Conservation (phyloP, 2,797 vertebrate genomes). For the Megalops cyprinoides region DNA sequence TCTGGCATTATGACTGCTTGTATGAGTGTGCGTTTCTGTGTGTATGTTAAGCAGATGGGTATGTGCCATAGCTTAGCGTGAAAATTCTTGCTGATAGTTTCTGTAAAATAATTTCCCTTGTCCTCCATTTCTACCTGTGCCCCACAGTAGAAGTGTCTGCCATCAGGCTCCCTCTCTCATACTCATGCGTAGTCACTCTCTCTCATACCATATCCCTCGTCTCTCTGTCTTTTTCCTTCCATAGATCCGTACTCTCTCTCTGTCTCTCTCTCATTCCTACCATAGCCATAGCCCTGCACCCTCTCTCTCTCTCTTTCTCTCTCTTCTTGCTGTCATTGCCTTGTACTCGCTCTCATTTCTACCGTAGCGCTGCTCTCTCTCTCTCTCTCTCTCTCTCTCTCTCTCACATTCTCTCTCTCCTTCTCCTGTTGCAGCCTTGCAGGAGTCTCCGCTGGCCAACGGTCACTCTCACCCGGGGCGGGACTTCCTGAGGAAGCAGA, state of each 20-base stretch:
- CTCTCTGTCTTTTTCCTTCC: background rate
- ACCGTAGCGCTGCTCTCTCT: constrained; percentile 36
- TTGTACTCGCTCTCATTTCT: too few species aligned
- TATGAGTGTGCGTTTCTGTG: background rate
- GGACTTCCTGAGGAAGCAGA: constrained; percentile 98
- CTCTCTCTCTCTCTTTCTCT: constrained; percentile 6
- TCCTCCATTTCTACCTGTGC: constrained; percentile 25
- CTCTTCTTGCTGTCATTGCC: too few species aligned
- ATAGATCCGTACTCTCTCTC: constrained; percentile 6
- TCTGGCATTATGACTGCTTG: background rate
- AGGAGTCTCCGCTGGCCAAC: constrained; percentile 93
- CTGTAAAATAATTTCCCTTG: background rate
- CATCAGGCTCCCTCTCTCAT: background rate
- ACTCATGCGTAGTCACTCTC: background rate
- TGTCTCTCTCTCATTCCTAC: background rate
- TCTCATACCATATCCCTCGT: background rate
- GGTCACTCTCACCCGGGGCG: constrained; percentile 92
- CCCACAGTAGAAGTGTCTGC: background rate
- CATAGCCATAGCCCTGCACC: background rate
- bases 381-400: background rate
- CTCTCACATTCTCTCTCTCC: constrained; percentile 12
- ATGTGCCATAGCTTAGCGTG: background rate
- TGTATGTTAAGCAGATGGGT: background rate
- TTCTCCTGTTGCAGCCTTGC: constrained; percentile 76
- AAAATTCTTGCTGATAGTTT: background rate